Conservation (phyloP, 2,888 invertebrate genomes). For the Dermolepida albohirtum region DNA sequence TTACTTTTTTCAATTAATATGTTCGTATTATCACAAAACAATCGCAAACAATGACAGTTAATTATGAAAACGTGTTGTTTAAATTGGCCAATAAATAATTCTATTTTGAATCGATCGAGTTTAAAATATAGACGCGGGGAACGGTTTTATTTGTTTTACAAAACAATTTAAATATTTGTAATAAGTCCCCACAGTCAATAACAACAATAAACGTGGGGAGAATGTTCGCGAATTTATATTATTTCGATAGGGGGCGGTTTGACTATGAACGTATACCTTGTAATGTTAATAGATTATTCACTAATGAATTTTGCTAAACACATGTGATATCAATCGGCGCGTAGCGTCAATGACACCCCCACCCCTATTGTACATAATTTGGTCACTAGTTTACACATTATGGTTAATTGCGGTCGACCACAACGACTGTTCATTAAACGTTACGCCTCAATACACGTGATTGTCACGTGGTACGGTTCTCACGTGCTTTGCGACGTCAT, state of each 20-base stretch:
- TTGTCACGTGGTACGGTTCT: conserved; percentile 56
- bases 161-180: conserved; percentile 39
- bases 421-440: conserved; percentile 65
- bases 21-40: not conserved
- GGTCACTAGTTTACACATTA: conserved; percentile 67
- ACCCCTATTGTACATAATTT: conserved; percentile 64
- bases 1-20: not conserved
- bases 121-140: conserved; percentile 33
- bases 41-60: conserved; percentile 28
- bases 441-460: conserved; percentile 63
- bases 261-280: conserved; percentile 43
- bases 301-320: conserved; percentile 62
- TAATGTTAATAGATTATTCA: conserved; percentile 54
- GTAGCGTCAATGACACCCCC: conserved; percentile 63
- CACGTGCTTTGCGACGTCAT: conserved; percentile 21
- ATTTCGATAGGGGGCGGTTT: conserved; percentile 35
- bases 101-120: conserved; percentile 22
- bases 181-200: conserved; percentile 34
- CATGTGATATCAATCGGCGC: conserved; percentile 63
- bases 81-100: conserved; percentile 31
- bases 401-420: conserved; percentile 66
- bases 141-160: conserved; percentile 38
- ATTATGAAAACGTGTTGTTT: conserved; percentile 30
- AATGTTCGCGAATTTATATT: conserved; percentile 33
- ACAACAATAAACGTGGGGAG: conserved; percentile 20